Conservation (phyloP, 1,140 invertebrate species). For the Bursaphelenchus mucronatus region DNA sequence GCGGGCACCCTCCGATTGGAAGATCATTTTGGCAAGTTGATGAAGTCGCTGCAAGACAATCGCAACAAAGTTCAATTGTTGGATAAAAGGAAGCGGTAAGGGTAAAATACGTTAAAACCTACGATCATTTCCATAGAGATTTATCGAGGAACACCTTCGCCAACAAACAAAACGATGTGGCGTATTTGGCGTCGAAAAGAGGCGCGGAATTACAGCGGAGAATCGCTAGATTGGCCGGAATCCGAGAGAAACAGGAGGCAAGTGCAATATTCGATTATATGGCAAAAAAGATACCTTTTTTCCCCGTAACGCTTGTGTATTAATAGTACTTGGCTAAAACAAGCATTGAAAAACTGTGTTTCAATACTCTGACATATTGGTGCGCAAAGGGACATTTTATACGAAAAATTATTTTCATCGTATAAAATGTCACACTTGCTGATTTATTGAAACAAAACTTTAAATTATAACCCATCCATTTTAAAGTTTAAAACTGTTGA, state of each 20-base stretch:
- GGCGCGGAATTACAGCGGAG: conserved; percentile 1
- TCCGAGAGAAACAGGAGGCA: conserved; percentile 19
- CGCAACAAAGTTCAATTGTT: conserved; percentile 24
- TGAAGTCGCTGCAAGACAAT: conserved; percentile 27
- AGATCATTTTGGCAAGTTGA: conserved; percentile 28
- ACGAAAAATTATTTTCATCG: too few relatives aligned
- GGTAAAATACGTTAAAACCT: conserved; percentile 1
- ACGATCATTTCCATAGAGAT: conserved; percentile 20
- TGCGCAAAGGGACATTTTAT: too few relatives aligned
- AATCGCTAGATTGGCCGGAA: background rate
- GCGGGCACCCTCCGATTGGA: conserved; percentile 19
- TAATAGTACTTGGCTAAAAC: too few relatives aligned
- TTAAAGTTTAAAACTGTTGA: too few relatives aligned
- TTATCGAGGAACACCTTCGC: conserved; percentile 13
- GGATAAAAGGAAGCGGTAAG: conserved; percentile 12
- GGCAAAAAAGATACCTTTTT: background rate
- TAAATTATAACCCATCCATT: too few relatives aligned
- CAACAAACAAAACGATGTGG: conserved; percentile 5
- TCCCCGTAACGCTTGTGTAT: background rate
- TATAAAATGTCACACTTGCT: too few relatives aligned
- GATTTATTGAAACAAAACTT: too few relatives aligned
- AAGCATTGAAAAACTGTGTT: too few relatives aligned
- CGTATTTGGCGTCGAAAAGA: conserved; percentile 16
- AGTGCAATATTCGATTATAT: too few relatives aligned
- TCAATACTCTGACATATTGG: too few relatives aligned